Conservation (phyloP, 2,888 invertebrate genomes). For the Pyrgus malvae region DNA sequence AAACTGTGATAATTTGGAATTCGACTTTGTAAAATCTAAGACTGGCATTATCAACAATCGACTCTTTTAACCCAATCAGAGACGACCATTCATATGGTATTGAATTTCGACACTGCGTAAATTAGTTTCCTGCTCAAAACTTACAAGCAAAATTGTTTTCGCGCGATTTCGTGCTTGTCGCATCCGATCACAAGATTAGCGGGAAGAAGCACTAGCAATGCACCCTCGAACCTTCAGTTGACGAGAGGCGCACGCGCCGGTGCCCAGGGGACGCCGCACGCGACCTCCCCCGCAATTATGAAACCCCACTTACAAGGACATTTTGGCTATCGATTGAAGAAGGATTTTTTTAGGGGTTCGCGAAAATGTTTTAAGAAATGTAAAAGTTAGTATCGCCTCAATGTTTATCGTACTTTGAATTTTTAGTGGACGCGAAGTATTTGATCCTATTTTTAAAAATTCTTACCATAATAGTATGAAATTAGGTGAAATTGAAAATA, state of each 20-base stretch:
- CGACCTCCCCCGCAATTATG: constrained; percentile 67
- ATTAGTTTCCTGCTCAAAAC: neutral
- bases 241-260: constrained; percentile 61
- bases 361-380: too few relatives aligned
- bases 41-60: too few relatives aligned
- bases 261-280: constrained; percentile 67
- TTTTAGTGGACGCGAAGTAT: too few relatives aligned
- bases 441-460: too few relatives aligned
- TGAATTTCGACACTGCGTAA: neutral
- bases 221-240: constrained; percentile 55
- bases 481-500: too few relatives aligned
- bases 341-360: too few relatives aligned
- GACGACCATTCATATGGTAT: neutral
- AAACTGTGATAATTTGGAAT: too few relatives aligned
- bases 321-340: constrained; percentile 11
- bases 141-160: constrained; percentile 47
- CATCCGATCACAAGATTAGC: constrained; percentile 68
- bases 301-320: constrained; percentile 35
- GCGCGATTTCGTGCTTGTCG: constrained; percentile 56
- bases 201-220: constrained; percentile 67
- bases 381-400: too few relatives aligned
- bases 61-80: too few relatives aligned
- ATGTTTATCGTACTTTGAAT: too few relatives aligned
- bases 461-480: too few relatives aligned
- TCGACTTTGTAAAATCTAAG: too few relatives aligned